These are phyloP conservation scores for Centroberyx gerrardi DNA, from an alignment of 2,797 vertebrate genomes.

Conservation along the genomic window DNA sequence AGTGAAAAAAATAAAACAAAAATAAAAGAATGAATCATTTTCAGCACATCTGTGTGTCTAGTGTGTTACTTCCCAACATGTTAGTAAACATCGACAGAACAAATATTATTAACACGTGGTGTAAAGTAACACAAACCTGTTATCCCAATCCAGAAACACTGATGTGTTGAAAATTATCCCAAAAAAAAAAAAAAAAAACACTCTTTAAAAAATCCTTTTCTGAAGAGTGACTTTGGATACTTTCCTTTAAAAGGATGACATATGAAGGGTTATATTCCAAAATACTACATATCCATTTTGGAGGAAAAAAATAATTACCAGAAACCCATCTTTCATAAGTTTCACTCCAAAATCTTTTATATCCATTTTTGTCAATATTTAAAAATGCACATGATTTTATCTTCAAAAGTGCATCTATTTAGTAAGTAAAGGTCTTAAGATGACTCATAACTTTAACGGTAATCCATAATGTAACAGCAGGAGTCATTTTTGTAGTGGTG, in stretches of 20 bases:
- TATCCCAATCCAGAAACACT: background rate
- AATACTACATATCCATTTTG: no score
- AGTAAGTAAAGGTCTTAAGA: no score
- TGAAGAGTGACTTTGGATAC: no score
- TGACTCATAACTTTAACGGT: background rate
- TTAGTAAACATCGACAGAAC: background rate
- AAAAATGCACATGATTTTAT: background rate
- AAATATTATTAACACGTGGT: conserved; percentile 36
- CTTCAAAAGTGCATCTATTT: background rate
- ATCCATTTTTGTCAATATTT: background rate
- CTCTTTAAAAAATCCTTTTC: background rate
- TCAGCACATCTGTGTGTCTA: background rate
- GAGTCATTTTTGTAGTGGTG: background rate
- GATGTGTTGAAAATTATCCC: background rate
- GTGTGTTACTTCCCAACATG: background rate
- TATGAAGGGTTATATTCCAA: no score
- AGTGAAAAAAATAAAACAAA: conserved; percentile 5
- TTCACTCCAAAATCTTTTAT: no score
- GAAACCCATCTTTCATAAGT: no score
- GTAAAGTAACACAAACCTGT: conserved; percentile 18
- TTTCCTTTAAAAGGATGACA: no score
- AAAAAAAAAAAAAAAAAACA: no score
- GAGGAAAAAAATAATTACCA: no score
- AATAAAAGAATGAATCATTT: background rate
- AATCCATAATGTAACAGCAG: background rate